Base-by-base conservation (phyloP, 2,113 vertebrate genomes). In the Fukomys damarensis region DNA sequence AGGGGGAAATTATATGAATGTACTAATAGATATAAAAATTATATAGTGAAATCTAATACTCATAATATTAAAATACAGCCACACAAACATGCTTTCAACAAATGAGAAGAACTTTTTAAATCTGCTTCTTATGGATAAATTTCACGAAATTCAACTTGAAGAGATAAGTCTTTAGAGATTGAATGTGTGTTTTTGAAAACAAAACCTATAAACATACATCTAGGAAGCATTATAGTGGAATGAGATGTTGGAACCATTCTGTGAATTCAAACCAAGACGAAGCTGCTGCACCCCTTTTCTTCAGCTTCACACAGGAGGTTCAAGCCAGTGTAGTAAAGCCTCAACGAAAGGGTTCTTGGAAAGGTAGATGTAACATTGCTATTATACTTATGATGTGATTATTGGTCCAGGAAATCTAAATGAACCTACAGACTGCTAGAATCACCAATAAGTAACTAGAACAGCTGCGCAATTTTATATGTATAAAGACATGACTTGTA, bases 11-110 rank as follows among this genome's bases (percentile, higher is more conserved):
- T 86, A 35, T 90, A 68, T 74, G 28, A 56, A 65, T 3, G 30
- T 32, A 72, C 85, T 96, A 96, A 87, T 32, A 80, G 43, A 49
- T 68, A 5, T 26, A 86, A 58, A 94, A 86, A 38, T 3, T 84
- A 63, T 61, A 19, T 80, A n/a, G 88, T 80, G 54, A 82, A 58
- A n/a, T 93, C 65, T 49, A 87, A 63, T 9, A 49, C 8, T 93
- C 13, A 58, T 81, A 86, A 87, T 52, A 88, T 49, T 80, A 54
- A 91, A 72, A 76, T 28, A 68, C 32, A 61, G 28, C 83, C 10
- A 66, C 35, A 46, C 7, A 70, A 17, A 86, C 10, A 66, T 46
- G 72, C 28, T 83, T 30, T 91, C 74, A 86, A 16, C 35, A 83
- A 85, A 72, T 87, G 14, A 91, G 38, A 7, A 90, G 72, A n/a